A percentile compares a stretch with the other conserved stretches of the same genome.
Conservation (phyloP, 1,140 invertebrate genomes). For the Yoshiicerus persimilis region DNA sequence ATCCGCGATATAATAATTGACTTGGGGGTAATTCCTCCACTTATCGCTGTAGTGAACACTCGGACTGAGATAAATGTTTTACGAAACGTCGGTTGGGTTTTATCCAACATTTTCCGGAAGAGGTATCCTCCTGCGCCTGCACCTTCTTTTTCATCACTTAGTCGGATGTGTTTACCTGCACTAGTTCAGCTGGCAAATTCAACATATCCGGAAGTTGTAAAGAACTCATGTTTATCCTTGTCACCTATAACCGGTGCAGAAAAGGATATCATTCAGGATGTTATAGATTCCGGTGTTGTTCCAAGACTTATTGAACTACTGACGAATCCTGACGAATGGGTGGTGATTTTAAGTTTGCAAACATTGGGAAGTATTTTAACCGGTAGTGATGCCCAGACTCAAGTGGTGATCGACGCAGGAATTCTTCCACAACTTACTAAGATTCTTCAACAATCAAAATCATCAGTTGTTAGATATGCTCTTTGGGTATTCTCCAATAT, state of each 20-base stretch:
- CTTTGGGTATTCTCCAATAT: constrained; percentile 83
- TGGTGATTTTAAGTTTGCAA: constrained; percentile 87
- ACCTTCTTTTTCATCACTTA: constrained; percentile 76
- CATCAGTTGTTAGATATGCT: constrained; percentile 80
- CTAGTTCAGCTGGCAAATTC: constrained; percentile 59
- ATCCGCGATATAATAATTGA: constrained; percentile 31
- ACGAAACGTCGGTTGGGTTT: constrained; percentile 80
- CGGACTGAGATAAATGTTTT: constrained; percentile 53
- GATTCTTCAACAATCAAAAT: constrained; percentile 73
- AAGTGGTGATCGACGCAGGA: constrained; percentile 79
- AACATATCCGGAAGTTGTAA: constrained; percentile 53
- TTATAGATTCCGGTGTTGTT: constrained; percentile 63
- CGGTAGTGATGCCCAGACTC: constrained; percentile 80
- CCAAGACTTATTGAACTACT: constrained; percentile 75
- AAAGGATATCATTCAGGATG: constrained; percentile 83
- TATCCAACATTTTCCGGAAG: constrained; percentile 89
- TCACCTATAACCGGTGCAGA: constrained; percentile 94
- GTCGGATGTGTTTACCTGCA: constrained; percentile 76
- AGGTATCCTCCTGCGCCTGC: constrained; percentile 85
- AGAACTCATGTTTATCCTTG: constrained; percentile 95
- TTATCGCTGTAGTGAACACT: constrained; percentile 50
- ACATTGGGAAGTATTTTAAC: constrained; percentile 86
- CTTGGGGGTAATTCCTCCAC: constrained; percentile 52
- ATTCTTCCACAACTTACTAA: constrained; percentile 70
- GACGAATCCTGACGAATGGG: constrained; percentile 67